Conservation (phyloP, 2,113 vertebrate genomes). For the Lepus europaeus region DNA sequence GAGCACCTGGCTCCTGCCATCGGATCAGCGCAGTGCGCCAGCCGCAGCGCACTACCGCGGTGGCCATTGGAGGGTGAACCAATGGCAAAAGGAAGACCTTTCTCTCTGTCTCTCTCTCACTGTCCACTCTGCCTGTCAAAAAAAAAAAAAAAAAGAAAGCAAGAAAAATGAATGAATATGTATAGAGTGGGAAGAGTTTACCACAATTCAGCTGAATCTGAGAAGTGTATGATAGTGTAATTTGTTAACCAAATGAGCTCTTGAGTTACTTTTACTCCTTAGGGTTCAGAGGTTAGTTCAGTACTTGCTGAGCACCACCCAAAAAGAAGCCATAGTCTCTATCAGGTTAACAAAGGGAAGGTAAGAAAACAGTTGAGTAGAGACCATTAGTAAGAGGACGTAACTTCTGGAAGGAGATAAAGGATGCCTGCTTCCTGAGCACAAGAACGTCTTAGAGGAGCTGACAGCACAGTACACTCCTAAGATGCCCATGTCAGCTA, state of each 20-base stretch:
- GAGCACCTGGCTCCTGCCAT: too few species aligned
- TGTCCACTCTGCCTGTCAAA: too few species aligned
- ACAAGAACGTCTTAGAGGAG: neutral
- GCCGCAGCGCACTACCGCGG: too few species aligned
- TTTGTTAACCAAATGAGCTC: neutral
- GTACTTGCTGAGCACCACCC: neutral
- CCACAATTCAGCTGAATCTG: conserved; percentile 1
- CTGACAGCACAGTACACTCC: neutral
- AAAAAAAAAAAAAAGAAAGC: too few species aligned
- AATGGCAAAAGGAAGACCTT: too few species aligned
- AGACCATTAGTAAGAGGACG: neutral
- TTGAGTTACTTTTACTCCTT: neutral
- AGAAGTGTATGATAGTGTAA: conserved; percentile 25
- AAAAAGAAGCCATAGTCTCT: neutral
- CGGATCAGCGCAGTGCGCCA: too few species aligned
- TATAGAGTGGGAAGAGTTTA: neutral
- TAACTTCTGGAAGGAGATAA: neutral
- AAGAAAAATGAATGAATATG: neutral
- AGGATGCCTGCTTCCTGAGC: neutral
- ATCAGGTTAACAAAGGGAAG: neutral
- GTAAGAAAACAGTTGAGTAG: neutral
- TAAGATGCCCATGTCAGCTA: neutral
- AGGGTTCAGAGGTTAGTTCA: neutral
- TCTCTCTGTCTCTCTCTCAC: too few species aligned
- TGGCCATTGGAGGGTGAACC: too few species aligned